Base-by-base conservation (phyloP, 2,888 invertebrate species). In the Lochmaea crataegi region DNA sequence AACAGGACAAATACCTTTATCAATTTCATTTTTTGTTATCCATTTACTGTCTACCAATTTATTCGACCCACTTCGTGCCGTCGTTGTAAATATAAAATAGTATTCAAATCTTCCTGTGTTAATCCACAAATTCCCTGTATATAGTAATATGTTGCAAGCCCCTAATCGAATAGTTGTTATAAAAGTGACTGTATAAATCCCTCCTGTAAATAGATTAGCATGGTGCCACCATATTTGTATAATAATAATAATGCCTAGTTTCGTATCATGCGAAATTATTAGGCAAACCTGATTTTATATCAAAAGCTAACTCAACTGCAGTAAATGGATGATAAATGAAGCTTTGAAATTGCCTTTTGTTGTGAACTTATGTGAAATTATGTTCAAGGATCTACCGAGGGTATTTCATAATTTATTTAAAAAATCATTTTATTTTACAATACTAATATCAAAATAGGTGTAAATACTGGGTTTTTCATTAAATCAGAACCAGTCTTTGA, bases 281-380 rank as follows among this genome's bases (percentile, higher is more conserved):
- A 32, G 26, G 38, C 2, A 60, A 60, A 60, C 38, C 2, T 38
- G 38, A 60, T 38, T 32, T 60, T 5, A 11, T 60, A 60, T 60
- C 60, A 60, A 38, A 32, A 60, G 60, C 38, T 38, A 14, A 60
- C 38, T 60, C 60, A 60, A 60, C 38, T 38, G n/a, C n/a, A 60
- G 38, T 38, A n/a, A 60, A 60, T 38, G 60, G 38, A 60, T 60
- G 60, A 60, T 53, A 53, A 53, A 53, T 53, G 2, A 18, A 18
- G 53, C 53, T 53, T 53, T 9, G 53, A 53, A 53, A 53, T 53
- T 18, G 53, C 53, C 53, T 53, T 53, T 53, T 53, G 53, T 53
- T 16, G 18, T 53, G 7, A 53, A 10, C 53, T 18, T n/a, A n/a
- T n/a, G 10, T 18, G 18, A 53, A 53, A 53, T 53, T 53, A 53